Evolutionary conservation across 2,113 vertebrate genomes (phyloP), one percentile per base, ranked within the genome.

Genomic region (Crotalus helleri): DNA sequence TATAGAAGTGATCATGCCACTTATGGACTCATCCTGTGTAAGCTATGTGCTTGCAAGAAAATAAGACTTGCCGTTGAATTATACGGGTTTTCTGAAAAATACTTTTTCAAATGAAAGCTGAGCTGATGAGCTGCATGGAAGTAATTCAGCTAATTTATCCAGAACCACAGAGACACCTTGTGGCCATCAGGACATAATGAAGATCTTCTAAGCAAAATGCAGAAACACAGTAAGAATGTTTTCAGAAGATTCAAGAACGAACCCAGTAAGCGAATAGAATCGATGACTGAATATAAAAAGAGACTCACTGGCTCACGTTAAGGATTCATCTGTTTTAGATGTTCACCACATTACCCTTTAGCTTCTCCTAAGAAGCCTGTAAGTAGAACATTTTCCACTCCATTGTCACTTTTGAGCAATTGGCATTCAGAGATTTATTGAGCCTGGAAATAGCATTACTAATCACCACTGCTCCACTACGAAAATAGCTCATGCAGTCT

Each of bases 101-200:
- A 96, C 96, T 91, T 91, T 57, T 92, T 93, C 88, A 95, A 11
- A 93, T 74, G 95, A 58, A 95, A 95, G 57, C 91, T 94, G 59
- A 58, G 89, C 87, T 90, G 93, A 89, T 93, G 49, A n/a, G 49
- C 4, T 93, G 93, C 44, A 96, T 88, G 91, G 95, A 96, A 95
- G 93, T 91, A 94, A 95, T 95, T 94, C 58, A 15, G 58, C 92
- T 29, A 94, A 55, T 92, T 97, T 97, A 53, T 5, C 87, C 74
- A 93, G 97, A 97, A 95, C 94, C 94, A 95, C 92, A 95, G 97
- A 94, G 97, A 97, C 97, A 98, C 96, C 98, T 98, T 98, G 97
- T 98, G 97, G 97, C 85, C 93, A 90, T n/a, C 23, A 94, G 90
- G 51, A 90, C 7, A 90, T 4, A 89, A 57, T 5, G 17, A 94